These are phyloP conservation scores for Pseudococcus jackbeardsleyi DNA, from an alignment of 2,888 invertebrate species.

Conservation along the genomic window DNA sequence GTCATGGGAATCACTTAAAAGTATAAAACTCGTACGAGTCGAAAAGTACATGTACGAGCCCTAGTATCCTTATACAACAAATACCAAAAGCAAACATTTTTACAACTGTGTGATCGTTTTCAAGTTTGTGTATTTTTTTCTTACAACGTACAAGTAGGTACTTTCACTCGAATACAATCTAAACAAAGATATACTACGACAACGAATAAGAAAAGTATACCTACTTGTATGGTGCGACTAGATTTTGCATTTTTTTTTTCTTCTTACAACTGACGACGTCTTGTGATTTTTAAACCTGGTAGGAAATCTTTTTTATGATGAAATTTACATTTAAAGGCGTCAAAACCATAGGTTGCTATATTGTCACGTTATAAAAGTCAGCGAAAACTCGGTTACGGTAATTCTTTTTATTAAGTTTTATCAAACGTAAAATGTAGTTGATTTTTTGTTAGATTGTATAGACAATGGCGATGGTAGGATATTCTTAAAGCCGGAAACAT, in stretches of 20 bases:
- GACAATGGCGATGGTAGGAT: conserved; percentile 43
- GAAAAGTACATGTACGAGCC: background rate
- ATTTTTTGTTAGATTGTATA: conserved; percentile 45
- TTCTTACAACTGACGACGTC: conserved; percentile 2
- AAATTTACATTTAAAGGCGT: conserved; percentile 50
- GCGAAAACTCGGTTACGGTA: conserved; percentile 9
- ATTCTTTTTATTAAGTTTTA: conserved; percentile 54
- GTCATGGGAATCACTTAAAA: conserved; percentile 25
- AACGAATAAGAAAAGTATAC: background rate
- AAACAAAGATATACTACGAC: background rate
- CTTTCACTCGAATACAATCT: background rate
- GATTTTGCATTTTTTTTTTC: background rate
- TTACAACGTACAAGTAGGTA: too few species aligned
- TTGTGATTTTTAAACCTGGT: conserved; percentile 28
- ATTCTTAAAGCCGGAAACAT: conserved; percentile 58
- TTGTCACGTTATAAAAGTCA: conserved; percentile 27
- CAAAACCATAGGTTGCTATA: conserved; percentile 37
- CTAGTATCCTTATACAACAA: background rate
- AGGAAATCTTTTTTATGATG: conserved; percentile 16
- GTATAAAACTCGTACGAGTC: conserved; percentile 14
- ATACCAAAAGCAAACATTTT: conserved; percentile 43
- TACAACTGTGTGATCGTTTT: conserved; percentile 46
- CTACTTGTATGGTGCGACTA: background rate
- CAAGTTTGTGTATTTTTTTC: conserved; percentile 24
- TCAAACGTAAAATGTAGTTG: conserved; percentile 54